Percentiles rank a stretch among this genome's conserved stretches.
Evolutionary conservation across 2,888 invertebrate species (phyloP).

Genomic region (Priocnemis perturbator): DNA sequence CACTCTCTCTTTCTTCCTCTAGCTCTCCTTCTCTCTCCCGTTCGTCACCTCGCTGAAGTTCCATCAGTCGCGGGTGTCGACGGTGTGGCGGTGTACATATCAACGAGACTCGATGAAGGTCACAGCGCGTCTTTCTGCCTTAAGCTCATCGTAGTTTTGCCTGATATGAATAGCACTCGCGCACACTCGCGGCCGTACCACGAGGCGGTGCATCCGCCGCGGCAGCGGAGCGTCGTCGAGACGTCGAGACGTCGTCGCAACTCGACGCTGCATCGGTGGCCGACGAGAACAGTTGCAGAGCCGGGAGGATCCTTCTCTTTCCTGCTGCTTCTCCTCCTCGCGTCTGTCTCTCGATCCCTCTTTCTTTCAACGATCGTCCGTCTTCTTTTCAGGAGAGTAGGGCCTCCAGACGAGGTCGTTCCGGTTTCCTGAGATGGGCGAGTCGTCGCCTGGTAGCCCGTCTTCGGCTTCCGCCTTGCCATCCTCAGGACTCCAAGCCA

Average conservation of each 20-base stretch:
- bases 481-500: constrained; percentile 67
- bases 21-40: background rate
- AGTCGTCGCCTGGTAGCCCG: constrained; percentile 63
- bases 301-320: too few species aligned
- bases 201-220: constrained; percentile 28
- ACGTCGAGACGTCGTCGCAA: too few species aligned
- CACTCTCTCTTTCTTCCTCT: background rate
- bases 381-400: constrained; percentile 41
- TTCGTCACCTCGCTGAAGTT: constrained; percentile 15
- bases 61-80: constrained; percentile 18
- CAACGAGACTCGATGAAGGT: constrained; percentile 13
- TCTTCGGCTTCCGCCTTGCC: constrained; percentile 64
- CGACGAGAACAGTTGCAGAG: too few species aligned
- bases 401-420: constrained; percentile 47
- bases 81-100: constrained; percentile 6
- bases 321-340: constrained; percentile 17
- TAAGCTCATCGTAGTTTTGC: background rate
- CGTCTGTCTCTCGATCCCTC: constrained; percentile 12
- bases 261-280: too few species aligned
- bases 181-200: constrained; percentile 13
- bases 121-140: background rate
- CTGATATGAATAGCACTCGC: constrained; percentile 13
- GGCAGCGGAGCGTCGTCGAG: background rate
- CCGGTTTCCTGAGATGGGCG: constrained; percentile 56
- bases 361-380: background rate